Evolutionary conservation across 2,888 invertebrate species (phyloP), one percentile per base, ranked within the genome.

Genomic region (Fragum fragum): DNA sequence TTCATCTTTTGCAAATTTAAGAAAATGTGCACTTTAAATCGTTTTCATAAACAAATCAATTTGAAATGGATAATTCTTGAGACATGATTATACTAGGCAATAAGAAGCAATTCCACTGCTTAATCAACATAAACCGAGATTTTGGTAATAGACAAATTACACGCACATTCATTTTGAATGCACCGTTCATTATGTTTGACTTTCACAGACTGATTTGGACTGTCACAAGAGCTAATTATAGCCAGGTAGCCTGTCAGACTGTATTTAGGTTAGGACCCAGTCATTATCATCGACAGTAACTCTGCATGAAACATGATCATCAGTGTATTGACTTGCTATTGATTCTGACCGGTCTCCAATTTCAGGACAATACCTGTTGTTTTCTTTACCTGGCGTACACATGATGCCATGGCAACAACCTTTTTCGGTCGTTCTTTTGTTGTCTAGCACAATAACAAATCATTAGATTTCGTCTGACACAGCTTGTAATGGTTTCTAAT

Each of bases 271-370:
- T 18, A 32, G 23, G 26, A 66, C n/a, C 66, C 66, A 66, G 36
- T 66, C 66, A 66, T 66, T 66, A 66, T n/a, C 26, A 42, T 66
- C 42, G 66, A 66, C 66, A 66, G 21, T 26, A 42, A 42, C 66
- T 66, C 32, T 14, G 36, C 66, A 42, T 66, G 66, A 66, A 66
- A 39, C 26, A 32, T 9, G 36, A 66, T 42, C 42, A 14, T 14
- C 39, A 14, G 66, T 66, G 66, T 66, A 66, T 66, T 66, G 66
- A 42, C 66, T 39, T 14, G 26, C 23, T 66, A 66, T 66, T 66
- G 66, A 66, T 66, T 66, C 66, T 66, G 66, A 36, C n/a, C 26
- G 9, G 66, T 66, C 66, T 66, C 36, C 11, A 6, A 36, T 66
- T 66, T 66, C 66, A 42, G 14, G 66, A 23, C 42, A 9, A 23